A percentile compares a stretch with the other conserved stretches of the same genome.
phyloP scores from a whole-genome alignment of 2,113 vertebrate species.

The Nyctibius bracteatus region DNA sequence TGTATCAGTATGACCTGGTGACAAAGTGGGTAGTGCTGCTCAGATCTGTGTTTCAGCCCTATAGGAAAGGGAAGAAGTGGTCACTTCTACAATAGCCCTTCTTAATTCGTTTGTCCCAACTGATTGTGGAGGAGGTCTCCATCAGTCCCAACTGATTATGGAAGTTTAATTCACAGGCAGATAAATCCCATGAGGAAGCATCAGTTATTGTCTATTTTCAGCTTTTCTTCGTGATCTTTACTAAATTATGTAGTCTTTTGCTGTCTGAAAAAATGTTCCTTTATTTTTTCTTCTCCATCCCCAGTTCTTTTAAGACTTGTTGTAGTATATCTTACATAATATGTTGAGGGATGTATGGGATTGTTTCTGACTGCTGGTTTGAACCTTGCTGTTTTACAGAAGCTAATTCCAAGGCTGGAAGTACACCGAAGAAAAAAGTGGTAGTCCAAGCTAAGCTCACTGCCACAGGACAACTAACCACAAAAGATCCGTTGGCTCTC shows the following conservation, averaged over 20 bases:
- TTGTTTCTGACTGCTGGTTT: background rate
- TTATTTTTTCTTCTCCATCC: background rate
- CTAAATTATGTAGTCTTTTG: background rate
- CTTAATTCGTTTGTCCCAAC: background rate
- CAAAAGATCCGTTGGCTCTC: slow-evolving; percentile 57
- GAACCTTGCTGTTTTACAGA: slow-evolving; percentile 69
- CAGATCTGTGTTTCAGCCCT: background rate
- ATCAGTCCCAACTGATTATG: too few species aligned
- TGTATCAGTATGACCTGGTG: background rate
- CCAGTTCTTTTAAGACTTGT: background rate
- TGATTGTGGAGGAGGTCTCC: too few species aligned
- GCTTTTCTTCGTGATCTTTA: background rate
- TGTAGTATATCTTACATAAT: background rate
- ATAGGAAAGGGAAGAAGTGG: background rate
- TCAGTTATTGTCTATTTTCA: background rate
- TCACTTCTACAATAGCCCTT: background rate
- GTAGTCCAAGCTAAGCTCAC: slow-evolving; percentile 85
- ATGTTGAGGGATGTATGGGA: background rate
- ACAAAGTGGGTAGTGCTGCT: background rate
- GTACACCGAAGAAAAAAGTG: slow-evolving; percentile 89
- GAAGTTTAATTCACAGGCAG: background rate
- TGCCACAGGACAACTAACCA: slow-evolving; percentile 71
- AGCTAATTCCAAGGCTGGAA: slow-evolving; percentile 80
- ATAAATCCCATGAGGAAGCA: background rate
- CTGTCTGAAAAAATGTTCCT: background rate